Base-by-base conservation (phyloP, 2,888 invertebrate species). In the Pristionchus arcanus region DNA sequence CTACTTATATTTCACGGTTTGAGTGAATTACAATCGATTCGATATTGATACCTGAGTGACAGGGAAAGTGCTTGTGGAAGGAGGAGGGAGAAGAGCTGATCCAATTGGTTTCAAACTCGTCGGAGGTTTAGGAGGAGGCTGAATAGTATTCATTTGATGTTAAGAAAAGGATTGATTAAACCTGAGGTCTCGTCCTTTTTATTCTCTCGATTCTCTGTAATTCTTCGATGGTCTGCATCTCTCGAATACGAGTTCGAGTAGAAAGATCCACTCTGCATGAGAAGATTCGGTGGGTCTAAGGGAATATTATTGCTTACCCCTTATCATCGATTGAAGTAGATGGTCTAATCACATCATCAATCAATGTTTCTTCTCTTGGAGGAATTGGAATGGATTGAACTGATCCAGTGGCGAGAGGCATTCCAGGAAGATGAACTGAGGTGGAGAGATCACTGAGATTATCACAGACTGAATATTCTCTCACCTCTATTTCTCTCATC, bases 291-390 rank as follows among this genome's bases (percentile, higher is more conserved):
- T 42, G 42, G 4, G n/a, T 71, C 3, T 15, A n/a, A 9, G 42
- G 2, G 28, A 49, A 21, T 49, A 81, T 77, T 7, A 53, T 42
- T 83, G n/a, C 59, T 42, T 7, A 84, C 53, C 42, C 53, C 31
- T 28, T 84, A 42, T 77, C 77, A n/a, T 77, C 77, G 55, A 84
- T 59, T 4, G 53, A 53, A 13, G 84, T 89, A 4, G 84, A 59
- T 5, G 91, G 91, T 31, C 91, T 63, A 16, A 68, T 85, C 21
- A 91, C 90, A 81, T 91, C 91, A 68, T 91, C 91, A 19, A 91
- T 91, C 11, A 91, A n/a, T 15, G 91, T 91, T 19, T 49, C 71
- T 37, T 71, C 66, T 21, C 86, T 68, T 31, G 34, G 53, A 42
- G 68, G 49, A 49, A 84, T 31, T 2, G 90, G 91, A 83, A 90